Percentiles rank a stretch among this genome's conserved stretches.
phyloP scores from a whole-genome alignment of 2,888 invertebrate species.

The Chorisops tibialis region DNA sequence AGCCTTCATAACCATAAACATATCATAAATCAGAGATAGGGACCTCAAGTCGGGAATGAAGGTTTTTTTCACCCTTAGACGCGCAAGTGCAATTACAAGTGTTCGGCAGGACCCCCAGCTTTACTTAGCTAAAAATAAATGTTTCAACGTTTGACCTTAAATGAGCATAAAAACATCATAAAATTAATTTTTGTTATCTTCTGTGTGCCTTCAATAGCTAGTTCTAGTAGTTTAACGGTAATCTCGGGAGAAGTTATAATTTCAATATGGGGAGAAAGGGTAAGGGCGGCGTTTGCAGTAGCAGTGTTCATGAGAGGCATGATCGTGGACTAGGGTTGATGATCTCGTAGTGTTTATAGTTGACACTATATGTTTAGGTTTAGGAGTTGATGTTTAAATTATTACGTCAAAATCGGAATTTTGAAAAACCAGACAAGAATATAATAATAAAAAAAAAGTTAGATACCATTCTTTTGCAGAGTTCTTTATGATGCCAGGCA shows the following conservation, averaged over 20 bases:
- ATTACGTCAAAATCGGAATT: too few relatives aligned
- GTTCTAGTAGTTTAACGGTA: neutral
- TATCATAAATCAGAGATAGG: conserved; percentile 27
- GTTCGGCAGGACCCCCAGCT: conserved; percentile 26
- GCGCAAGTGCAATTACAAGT: conserved; percentile 13
- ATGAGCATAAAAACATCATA: conserved; percentile 17
- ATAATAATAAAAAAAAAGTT: too few relatives aligned
- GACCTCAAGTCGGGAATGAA: conserved; percentile 21
- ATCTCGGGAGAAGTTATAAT: neutral
- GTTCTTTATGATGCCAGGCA: too few relatives aligned
- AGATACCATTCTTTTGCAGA: too few relatives aligned
- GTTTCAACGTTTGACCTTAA: conserved; percentile 24
- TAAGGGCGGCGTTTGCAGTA: too few relatives aligned
- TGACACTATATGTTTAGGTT: too few relatives aligned
- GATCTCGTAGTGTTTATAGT: too few relatives aligned
- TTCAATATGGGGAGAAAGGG: too few relatives aligned
- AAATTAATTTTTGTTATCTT: conserved; percentile 1
- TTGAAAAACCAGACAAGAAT: too few relatives aligned
- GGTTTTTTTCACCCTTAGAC: conserved; percentile 10
- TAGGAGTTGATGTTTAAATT: too few relatives aligned
- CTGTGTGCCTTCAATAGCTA: neutral
- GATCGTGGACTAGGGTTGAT: too few relatives aligned
- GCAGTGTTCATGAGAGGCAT: too few relatives aligned
- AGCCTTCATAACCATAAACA: conserved; percentile 26
- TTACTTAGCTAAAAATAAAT: conserved; percentile 26